Evolutionary conservation across 1,140 invertebrate species (phyloP).

Genomic region (Manduca sexta): DNA sequence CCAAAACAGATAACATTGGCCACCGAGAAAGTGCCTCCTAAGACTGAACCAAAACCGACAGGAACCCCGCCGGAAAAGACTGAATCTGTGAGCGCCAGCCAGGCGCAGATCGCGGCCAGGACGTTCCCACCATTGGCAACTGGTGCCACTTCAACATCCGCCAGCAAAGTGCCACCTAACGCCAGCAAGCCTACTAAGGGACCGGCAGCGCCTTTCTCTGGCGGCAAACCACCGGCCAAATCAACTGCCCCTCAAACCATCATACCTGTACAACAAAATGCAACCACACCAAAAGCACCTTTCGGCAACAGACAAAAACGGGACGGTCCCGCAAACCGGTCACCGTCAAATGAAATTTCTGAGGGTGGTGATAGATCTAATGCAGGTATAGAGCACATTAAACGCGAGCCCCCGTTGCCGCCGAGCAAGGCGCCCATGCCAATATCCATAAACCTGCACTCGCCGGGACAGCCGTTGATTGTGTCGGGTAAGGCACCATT

Average conservation of each 20-base stretch:
- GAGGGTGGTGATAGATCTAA: conserved; percentile 34
- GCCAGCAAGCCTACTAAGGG: conserved; percentile 50
- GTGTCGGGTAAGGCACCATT: conserved; percentile 66
- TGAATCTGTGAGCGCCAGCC: conserved; percentile 19
- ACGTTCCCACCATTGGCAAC: conserved; percentile 31
- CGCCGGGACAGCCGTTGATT: conserved; percentile 55
- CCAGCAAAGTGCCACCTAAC: conserved; percentile 40
- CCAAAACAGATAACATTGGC: conserved; percentile 3
- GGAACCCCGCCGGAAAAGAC: conserved; percentile 37
- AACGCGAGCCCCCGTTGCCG: conserved; percentile 52
- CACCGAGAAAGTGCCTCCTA: conserved; percentile 7
- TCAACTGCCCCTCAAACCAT: conserved; percentile 49
- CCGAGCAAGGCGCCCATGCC: conserved; percentile 61
- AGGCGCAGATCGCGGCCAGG: conserved; percentile 28
- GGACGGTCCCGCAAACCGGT: conserved; percentile 49
- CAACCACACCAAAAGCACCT: conserved; percentile 62
- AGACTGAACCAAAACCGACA: conserved; percentile 37
- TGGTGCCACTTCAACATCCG: conserved; percentile 18
- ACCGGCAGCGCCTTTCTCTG: conserved; percentile 52
- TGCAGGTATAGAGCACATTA: conserved; percentile 33
- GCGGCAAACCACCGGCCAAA: conserved; percentile 47
- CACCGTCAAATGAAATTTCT: conserved; percentile 47
- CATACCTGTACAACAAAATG: conserved; percentile 59
- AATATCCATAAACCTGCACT: conserved; percentile 53
- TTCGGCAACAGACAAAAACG: conserved; percentile 65